phyloP scores from a whole-genome alignment of 2,888 invertebrate species.

The Xanthia togata region DNA sequence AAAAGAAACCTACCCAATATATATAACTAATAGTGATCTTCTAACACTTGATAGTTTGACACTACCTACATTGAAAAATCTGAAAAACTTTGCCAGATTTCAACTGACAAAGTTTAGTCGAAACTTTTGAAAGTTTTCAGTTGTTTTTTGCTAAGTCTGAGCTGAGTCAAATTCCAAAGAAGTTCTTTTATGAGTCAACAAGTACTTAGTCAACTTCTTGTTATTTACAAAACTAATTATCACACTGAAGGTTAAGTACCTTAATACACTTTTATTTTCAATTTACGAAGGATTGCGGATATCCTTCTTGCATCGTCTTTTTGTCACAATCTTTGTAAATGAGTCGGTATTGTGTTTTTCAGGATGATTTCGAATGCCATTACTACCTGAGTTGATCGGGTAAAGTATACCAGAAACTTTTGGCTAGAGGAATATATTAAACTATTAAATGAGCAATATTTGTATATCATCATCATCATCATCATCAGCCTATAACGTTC shows the following conservation, averaged over 20 bases:
- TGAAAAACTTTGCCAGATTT: background rate
- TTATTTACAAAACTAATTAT: conserved; percentile 52
- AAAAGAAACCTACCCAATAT: too few relatives aligned
- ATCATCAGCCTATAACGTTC: too few relatives aligned
- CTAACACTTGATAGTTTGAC: too few relatives aligned
- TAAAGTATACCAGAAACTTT: background rate
- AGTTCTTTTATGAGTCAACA: conserved; percentile 30
- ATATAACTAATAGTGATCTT: too few relatives aligned
- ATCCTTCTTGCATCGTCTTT: conserved; percentile 48
- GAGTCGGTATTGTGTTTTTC: background rate
- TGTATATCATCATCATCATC: too few relatives aligned
- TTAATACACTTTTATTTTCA: conserved; percentile 31
- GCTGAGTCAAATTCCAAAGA: conserved; percentile 2
- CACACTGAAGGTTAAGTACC: conserved; percentile 32
- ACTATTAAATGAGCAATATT: too few relatives aligned
- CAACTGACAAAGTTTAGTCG: too few relatives aligned
- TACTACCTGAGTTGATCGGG: background rate
- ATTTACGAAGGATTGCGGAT: conserved; percentile 53
- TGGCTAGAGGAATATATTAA: background rate
- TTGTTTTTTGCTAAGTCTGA: background rate
- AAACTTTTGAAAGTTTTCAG: background rate
- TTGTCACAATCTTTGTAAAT: conserved; percentile 15
- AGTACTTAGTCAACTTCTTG: conserved; percentile 29
- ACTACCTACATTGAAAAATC: background rate
- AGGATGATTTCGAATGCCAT: background rate